A percentile compares a stretch with the other conserved stretches of the same genome.
These are phyloP conservation scores for Argya squamiceps DNA, from an alignment of 2,797 vertebrate species.

Conservation along the genomic window DNA sequence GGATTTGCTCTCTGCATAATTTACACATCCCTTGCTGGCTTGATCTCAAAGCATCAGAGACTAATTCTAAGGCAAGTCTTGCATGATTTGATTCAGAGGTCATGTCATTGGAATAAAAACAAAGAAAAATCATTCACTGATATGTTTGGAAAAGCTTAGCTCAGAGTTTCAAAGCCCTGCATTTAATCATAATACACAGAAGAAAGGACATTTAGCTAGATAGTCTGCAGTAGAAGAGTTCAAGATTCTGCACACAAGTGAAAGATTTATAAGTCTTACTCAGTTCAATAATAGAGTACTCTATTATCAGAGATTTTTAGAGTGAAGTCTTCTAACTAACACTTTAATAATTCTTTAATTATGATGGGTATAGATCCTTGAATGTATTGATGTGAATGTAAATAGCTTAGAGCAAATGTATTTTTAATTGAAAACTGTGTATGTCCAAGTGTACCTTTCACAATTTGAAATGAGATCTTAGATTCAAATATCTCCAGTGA, in stretches of 20 bases:
- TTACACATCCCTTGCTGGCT: constrained; percentile 60
- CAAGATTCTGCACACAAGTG: background rate
- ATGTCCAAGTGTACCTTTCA: background rate
- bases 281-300: background rate
- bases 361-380: background rate
- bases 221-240: background rate
- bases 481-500: background rate
- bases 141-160: constrained; percentile 22
- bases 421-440: background rate
- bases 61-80: constrained; percentile 16
- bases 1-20: constrained; percentile 69
- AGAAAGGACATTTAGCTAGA: background rate
- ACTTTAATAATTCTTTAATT: background rate
- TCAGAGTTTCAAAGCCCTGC: constrained; percentile 9
- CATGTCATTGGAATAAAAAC: background rate
- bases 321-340: background rate
- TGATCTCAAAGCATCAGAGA: constrained; percentile 33
- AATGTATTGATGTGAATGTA: background rate
- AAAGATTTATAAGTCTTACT: background rate
- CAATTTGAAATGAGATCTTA: background rate
- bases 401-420: background rate
- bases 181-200: background rate
- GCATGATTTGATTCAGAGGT: constrained; percentile 27
- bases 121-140: background rate
- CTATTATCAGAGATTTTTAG: background rate